Base-by-base conservation (phyloP, 2,797 vertebrate species). In the Acipenser oxyrinchus region DNA sequence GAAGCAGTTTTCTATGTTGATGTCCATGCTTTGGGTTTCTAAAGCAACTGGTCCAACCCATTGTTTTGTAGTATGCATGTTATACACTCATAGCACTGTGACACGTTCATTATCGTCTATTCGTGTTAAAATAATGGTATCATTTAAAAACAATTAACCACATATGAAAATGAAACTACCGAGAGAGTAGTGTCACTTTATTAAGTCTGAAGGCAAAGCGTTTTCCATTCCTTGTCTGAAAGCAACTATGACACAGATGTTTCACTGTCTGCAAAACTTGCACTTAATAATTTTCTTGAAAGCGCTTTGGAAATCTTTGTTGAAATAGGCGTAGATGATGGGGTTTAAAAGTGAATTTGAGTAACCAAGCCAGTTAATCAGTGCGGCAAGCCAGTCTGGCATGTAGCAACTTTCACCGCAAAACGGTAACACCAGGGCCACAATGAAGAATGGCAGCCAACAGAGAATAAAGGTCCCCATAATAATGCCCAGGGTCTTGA, bases 381-480 rank as follows among this genome's bases (percentile, higher is more conserved):
- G 90, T 49, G 91, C 93, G 12, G 86, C 89, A 74, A 99, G 72
- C 87, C 91, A 92, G 13, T 85, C 81, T 49, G 96, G 96, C 95
- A 97, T 97, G 76, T 89, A 91, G 78, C 96, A 98, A 75, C 87
- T 87, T 73, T 90, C 86, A 65, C 91, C 86, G 70, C 96, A 99
- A 79, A 98, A 97, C 67, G 96, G 96, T 75, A 97, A 72, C 68
- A 97, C 94, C 58, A 99, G 90, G 0, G 95, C 96, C 66, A 97
- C 96, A 68, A 96, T 97, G 86, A 98, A 99, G 78, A 98, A 98
- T 5, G 95, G 96, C 84, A 99, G 83, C 96, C 96, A 99, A 84
- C 96, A 99, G 73, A 98, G 89, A 75, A 98, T 99, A 84, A 99
- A 98, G 10, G 96, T 98, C 13, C 95, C 96, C 95, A 99, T 99